These are phyloP conservation scores for Regulus satrapa DNA, from an alignment of 2,113 vertebrate species.

Conservation along the genomic window DNA sequence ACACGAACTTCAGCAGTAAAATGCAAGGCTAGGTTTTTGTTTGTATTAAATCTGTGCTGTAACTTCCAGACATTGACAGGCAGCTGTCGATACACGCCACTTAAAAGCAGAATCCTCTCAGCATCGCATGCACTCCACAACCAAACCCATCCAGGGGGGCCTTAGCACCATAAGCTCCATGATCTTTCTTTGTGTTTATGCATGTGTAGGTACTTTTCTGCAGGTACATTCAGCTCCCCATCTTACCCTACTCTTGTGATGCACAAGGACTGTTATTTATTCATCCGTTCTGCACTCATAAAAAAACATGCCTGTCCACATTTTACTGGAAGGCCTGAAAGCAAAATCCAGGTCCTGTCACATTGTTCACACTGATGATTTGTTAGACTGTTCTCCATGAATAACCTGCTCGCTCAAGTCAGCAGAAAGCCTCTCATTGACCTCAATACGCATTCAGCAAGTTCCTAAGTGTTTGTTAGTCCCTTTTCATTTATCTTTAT, in stretches of 20 bases:
- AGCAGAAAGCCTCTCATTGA: not conserved
- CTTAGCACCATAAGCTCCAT: not conserved
- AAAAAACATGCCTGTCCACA: not conserved
- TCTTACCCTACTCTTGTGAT: not conserved
- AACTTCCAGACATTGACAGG: not conserved
- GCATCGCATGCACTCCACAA: not conserved
- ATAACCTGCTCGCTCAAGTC: not conserved
- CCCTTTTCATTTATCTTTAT: not conserved
- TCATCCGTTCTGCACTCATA: not conserved
- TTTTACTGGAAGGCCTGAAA: not conserved
- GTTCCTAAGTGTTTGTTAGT: not conserved
- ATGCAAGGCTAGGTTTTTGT: not conserved
- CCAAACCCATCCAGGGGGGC: not conserved
- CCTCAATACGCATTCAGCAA: not conserved
- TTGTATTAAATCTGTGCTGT: not conserved
- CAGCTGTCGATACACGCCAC: rapidly evolving
- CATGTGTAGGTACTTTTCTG: not conserved
- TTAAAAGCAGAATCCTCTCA: not conserved
- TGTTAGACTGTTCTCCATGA: not conserved
- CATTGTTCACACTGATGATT: not conserved
- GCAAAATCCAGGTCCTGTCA: not conserved
- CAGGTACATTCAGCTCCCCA: not conserved
- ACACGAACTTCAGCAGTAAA: not conserved
- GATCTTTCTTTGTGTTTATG: not conserved
- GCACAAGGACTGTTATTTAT: not conserved